Conservation (phyloP, 2,797 vertebrate species). For the Poeciliopsis infans region DNA sequence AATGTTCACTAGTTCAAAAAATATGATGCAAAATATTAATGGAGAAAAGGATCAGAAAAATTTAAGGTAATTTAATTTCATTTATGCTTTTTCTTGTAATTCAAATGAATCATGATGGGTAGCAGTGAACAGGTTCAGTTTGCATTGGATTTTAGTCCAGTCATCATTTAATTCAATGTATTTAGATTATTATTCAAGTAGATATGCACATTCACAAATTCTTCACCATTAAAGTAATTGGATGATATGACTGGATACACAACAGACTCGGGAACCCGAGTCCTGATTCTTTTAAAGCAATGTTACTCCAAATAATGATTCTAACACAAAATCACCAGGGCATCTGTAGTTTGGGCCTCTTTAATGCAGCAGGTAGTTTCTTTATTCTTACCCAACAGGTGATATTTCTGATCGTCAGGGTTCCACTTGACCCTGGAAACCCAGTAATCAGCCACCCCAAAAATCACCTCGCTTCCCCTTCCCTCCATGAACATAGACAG, state of each 20-base stretch:
- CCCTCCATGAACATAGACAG: constrained; percentile 85
- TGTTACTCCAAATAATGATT: not conserved
- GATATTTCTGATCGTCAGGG: constrained; percentile 83
- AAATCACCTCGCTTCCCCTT: constrained; percentile 86
- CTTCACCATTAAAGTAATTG: not conserved
- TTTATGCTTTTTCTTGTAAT: not conserved
- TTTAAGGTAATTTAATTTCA: not conserved
- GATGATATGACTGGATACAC: not conserved
- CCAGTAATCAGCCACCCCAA: constrained; percentile 92
- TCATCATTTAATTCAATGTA: not conserved
- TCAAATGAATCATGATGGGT: not conserved
- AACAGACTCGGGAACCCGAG: not conserved
- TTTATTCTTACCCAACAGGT: constrained; percentile 64
- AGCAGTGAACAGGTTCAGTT: not conserved
- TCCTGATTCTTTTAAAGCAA: not conserved
- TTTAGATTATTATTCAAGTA: not conserved
- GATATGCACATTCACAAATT: not conserved
- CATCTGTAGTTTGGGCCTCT: not conserved
- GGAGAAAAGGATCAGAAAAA: not conserved
- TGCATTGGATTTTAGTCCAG: not conserved
- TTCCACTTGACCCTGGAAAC: constrained; percentile 90
- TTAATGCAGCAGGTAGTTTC: not conserved
- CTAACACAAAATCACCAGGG: not conserved
- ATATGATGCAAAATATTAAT: not conserved
- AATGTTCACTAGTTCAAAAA: too few species aligned